Base-by-base conservation (phyloP, 2,113 vertebrate species). In the Anser brachyrhynchus region DNA sequence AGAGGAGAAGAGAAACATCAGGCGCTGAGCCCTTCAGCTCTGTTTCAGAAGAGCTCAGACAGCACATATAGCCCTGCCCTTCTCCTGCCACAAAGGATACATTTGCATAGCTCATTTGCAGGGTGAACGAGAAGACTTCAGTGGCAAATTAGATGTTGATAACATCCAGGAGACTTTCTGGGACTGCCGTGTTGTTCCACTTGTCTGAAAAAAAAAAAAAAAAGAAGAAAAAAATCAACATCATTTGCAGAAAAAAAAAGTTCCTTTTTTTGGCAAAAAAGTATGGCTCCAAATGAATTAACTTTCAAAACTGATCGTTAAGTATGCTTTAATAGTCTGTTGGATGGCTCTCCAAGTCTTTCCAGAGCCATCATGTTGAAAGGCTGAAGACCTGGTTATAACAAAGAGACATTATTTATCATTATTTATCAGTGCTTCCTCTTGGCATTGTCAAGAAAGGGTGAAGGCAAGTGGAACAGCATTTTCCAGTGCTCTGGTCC, bases 361-460 rank as follows among this genome's bases (percentile, higher is more conserved):
- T 62, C 81, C 95, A 87, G 93, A 97, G 72, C 91, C 67, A 31
- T 91, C 84, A 46, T 39, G 71, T 88, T 96, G 76, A 94, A 87
- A 96, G 89, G 81, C 44, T 72, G 39, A 64, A 81, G 87, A 23
- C 15, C 64, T 8, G 3, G 64, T 51, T 82, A 8, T n/a, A 93
- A 93, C 88, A 89, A 96, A 89, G 83, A 79, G 74, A 82, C 5
- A 3, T 93, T 92, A 57, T 77, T 93, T 94, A 91, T 54, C 62
- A 94, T 96, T 74, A 31, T 77, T 93, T 94, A 91, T 54, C 62
- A 94, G 95, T 74, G 33, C 95, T 97, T 97, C 94, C 93, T 95
- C 89, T 84, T 23, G 2, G 73, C 26, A 7, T 90, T 93, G 51
- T 86, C 93, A 39, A 23, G 89, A 67, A 71, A 52, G 88, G 65